Percentiles rank a stretch among this genome's conserved stretches.
phyloP scores from a whole-genome alignment of 2,113 vertebrate genomes.

The Neolamprologus kungweensis region DNA sequence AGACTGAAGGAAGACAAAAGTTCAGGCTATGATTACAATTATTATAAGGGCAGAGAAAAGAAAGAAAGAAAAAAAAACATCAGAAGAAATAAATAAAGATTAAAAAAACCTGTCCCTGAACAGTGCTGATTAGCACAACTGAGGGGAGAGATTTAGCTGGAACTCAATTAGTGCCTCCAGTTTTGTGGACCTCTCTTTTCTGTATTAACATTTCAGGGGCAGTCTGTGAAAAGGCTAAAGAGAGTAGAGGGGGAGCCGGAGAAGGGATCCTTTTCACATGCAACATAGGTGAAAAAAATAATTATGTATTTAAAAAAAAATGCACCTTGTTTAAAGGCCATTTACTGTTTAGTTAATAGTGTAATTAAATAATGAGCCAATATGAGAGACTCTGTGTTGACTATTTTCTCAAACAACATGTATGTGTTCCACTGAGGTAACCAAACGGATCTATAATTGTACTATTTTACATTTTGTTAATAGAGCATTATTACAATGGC shows the following conservation, averaged over 20 bases:
- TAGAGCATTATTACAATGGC: background rate
- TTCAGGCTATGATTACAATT: background rate
- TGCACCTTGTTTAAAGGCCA: background rate
- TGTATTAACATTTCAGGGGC: background rate
- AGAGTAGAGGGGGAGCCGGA: background rate
- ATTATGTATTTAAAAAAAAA: background rate
- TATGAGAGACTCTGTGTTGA: background rate
- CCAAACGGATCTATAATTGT: background rate
- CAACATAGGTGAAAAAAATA: background rate
- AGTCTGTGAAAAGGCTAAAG: background rate
- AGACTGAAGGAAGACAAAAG: background rate
- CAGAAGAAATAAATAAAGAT: background rate
- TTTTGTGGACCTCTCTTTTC: background rate
- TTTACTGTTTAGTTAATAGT: background rate
- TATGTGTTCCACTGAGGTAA: background rate
- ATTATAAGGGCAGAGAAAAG: background rate
- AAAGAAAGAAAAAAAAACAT: background rate
- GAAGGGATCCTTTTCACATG: background rate
- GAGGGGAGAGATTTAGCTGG: background rate
- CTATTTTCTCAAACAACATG: background rate
- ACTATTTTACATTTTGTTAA: background rate
- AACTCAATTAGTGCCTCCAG: background rate
- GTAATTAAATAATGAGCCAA: background rate
- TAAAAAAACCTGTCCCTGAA: background rate
- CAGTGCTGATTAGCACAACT: background rate